phyloP scores from a whole-genome alignment of 92 coral and sea anemone genomes.

The Porites divaricata region DNA sequence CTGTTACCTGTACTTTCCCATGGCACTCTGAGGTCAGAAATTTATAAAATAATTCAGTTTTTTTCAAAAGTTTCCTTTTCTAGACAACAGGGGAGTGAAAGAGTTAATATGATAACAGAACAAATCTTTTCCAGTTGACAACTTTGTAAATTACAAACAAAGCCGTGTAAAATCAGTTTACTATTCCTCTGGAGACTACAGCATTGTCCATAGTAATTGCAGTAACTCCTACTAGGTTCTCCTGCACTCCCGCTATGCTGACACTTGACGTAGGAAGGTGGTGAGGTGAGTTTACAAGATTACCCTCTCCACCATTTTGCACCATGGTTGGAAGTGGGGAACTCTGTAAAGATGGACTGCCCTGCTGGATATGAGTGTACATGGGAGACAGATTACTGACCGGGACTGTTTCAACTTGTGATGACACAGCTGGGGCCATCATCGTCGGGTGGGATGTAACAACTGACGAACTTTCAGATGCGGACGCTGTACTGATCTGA shows the following conservation, averaged over 20 bases:
- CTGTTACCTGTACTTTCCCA: no score
- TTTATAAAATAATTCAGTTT: no score
- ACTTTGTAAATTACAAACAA: no score
- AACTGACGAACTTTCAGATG: slow-evolving; percentile 58
- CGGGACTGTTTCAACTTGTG: slow-evolving; percentile 62
- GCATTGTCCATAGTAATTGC: slow-evolving; percentile 33
- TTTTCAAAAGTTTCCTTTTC: no score
- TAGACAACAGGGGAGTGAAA: no score
- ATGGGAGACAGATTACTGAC: slow-evolving; percentile 73
- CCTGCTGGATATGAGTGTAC: slow-evolving; percentile 71
- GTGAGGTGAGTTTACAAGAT: slow-evolving; percentile 35
- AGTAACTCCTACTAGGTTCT: slow-evolving; percentile 32
- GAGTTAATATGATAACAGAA: no score
- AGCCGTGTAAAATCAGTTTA: slow-evolving; percentile 6
- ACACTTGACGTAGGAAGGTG: slow-evolving; percentile 30
- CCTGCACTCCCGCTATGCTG: slow-evolving; percentile 32
- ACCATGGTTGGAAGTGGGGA: slow-evolving; percentile 92
- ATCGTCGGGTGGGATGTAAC: slow-evolving; percentile 63
- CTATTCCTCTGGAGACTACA: slow-evolving; percentile 43
- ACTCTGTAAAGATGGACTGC: slow-evolving; percentile 77
- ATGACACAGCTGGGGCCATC: slow-evolving; percentile 62
- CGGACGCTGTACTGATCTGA: slow-evolving; percentile 72
- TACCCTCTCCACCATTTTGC: slow-evolving; percentile 79
- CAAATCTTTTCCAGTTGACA: no score
- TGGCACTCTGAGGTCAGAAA: no score